phyloP scores from a whole-genome alignment of 1,140 invertebrate species.

The Polyergus mexicanus region DNA sequence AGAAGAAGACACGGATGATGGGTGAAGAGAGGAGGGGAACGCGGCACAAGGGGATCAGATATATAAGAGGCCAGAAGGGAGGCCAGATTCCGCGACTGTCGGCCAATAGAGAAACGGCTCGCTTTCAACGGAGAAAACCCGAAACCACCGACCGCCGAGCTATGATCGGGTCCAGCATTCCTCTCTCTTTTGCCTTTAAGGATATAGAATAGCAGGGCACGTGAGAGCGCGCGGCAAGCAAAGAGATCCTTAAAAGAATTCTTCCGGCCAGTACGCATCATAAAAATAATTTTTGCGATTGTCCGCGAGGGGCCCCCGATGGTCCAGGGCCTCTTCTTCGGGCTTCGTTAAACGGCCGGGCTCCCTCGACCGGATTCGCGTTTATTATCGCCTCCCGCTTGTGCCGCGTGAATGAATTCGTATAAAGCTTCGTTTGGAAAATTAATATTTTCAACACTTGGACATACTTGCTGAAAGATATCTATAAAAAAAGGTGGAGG shows the following conservation, averaged over 20 bases:
- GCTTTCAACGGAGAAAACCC: constrained; percentile 77
- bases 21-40: constrained; percentile 64
- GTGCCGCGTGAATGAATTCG: constrained; percentile 78
- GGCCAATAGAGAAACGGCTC: constrained; percentile 65
- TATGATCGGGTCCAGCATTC: constrained; percentile 85
- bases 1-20: constrained; percentile 27
- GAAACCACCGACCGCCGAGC: constrained; percentile 78
- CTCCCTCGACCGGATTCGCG: constrained; percentile 34
- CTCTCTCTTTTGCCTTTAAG: constrained; percentile 77
- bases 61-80: constrained; percentile 73
- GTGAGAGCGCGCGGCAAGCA: constrained; percentile 55
- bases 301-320: constrained; percentile 71
- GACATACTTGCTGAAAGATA: too few species aligned
- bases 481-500: too few species aligned
- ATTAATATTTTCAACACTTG: too few species aligned
- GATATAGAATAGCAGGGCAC: constrained; percentile 74
- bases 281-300: constrained; percentile 85
- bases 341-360: constrained; percentile 78
- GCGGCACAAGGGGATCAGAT: constrained; percentile 61
- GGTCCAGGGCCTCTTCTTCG: constrained; percentile 18
- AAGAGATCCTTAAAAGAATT: constrained; percentile 81
- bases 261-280: constrained; percentile 84
- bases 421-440: too few species aligned
- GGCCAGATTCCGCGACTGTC: constrained; percentile 81
- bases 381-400: constrained; percentile 79